phyloP scores from a whole-genome alignment of 2,113 vertebrate genomes.

The Canis aureus region DNA sequence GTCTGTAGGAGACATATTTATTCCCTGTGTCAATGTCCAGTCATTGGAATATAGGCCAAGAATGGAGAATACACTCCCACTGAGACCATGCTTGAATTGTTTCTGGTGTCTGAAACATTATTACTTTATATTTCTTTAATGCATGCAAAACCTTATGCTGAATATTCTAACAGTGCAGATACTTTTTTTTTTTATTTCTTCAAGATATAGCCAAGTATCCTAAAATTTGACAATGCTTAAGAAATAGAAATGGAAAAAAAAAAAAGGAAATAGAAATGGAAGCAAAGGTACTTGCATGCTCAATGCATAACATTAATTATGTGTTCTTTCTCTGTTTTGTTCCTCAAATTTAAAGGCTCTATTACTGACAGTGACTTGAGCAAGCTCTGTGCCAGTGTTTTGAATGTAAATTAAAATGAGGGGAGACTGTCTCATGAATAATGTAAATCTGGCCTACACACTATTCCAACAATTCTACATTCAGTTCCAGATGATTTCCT shows the following conservation, averaged over 20 bases:
- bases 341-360: constrained; percentile 27
- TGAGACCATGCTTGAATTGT: constrained; percentile 25
- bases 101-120: not conserved
- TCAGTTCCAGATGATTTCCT: constrained; percentile 60
- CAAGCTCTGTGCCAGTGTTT: not conserved
- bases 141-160: not conserved
- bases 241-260: constrained; percentile 15
- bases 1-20: not conserved
- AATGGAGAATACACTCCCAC: not conserved
- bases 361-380: constrained; percentile 35
- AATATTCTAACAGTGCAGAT: not conserved
- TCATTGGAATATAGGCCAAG: constrained; percentile 45
- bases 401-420: constrained; percentile 50
- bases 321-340: constrained; percentile 24
- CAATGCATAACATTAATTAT: not conserved
- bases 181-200: not conserved
- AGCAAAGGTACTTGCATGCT: not conserved
- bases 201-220: constrained; percentile 7
- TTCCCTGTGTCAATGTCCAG: constrained; percentile 9
- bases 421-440: not conserved
- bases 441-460: constrained; percentile 40
- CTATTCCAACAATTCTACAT: not conserved
- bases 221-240: constrained; percentile 38
- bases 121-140: not conserved
- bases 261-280: constrained; percentile 3